Conservation (phyloP, 1,140 invertebrate genomes). For the Cryptotermes secundus region DNA sequence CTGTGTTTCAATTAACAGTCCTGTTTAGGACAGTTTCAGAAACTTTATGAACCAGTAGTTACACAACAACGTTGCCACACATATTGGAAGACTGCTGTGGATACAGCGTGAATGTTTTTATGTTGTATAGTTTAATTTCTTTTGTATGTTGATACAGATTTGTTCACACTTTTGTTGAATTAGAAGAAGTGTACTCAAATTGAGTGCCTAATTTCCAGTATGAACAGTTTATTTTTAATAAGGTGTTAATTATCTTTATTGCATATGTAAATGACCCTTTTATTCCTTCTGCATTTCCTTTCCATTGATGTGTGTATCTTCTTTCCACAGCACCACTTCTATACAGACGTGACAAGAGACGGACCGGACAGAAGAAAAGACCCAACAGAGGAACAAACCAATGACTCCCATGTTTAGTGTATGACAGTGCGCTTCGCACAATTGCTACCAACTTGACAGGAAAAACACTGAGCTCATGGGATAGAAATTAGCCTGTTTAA, state of each 20-base stretch:
- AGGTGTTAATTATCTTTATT: neutral
- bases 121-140: too few species aligned
- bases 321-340: conserved; percentile 16
- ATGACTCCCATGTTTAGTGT: conserved; percentile 6
- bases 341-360: conserved; percentile 18
- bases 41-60: too few species aligned
- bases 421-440: neutral
- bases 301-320: neutral
- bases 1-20: too few species aligned
- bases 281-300: neutral
- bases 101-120: too few species aligned
- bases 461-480: neutral
- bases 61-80: too few species aligned
- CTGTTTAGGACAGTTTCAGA: too few species aligned
- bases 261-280: neutral
- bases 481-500: neutral
- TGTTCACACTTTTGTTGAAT: too few species aligned
- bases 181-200: too few species aligned
- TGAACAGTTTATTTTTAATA: neutral
- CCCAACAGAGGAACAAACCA: neutral
- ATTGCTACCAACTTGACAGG: conserved; percentile 13
- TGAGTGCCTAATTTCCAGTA: neutral
- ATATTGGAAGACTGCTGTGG: too few species aligned
- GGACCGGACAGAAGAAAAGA: conserved; percentile 16
- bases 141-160: too few species aligned